Base-by-base conservation (phyloP, 2,113 vertebrate genomes). In the Dromas ardeola region DNA sequence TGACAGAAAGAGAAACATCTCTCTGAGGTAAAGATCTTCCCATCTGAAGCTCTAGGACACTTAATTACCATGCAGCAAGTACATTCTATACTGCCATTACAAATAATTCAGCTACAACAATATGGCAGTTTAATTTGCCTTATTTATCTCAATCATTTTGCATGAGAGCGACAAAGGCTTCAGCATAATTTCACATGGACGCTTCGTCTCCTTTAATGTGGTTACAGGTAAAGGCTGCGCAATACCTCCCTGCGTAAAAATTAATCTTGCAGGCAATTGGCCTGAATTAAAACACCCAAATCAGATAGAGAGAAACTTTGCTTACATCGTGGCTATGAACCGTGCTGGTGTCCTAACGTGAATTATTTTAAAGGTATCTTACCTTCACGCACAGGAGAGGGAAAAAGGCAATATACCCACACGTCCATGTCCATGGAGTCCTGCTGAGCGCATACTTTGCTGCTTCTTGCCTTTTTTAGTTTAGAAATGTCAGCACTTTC, bases 401-500 rank as follows among this genome's bases (percentile, higher is more conserved):
- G 92, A 15, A 47, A 4, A 5, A 43, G 79, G 50, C 90, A 52
- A 0, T 13, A 16, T 19, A 9, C 63, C 79, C 87, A 16, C 59
- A 42, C 8, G 8, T 6, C 58, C 72, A 0, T 2, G 88, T 47
- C 92, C 92, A 21, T 3, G 1, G 5, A 11, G 11, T 27, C 83
- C 83, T 49, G 96, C 91, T 81, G 91, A 95, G 96, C 88, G 45
- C 83, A 9, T 14, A 49, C 88, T 89, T 96, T 12, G 65, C 94
- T 45, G 88, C 86, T 91, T 74, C 93, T 82, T 95, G 72, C 93
- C 73, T 82, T 95, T 95, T 97, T 95, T 90, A 95, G 93, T 97
- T 97, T 90, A 13, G 91, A 96, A 92, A 91, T 96, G 96, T 97
- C 97, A 96, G 97, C 96, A 94, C 91, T 96, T 96, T 66, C 78